A percentile compares a stretch with the other conserved stretches of the same genome.
These are phyloP conservation scores for Coleophora flavipennella DNA, from an alignment of 2,888 invertebrate species.

Conservation along the genomic window DNA sequence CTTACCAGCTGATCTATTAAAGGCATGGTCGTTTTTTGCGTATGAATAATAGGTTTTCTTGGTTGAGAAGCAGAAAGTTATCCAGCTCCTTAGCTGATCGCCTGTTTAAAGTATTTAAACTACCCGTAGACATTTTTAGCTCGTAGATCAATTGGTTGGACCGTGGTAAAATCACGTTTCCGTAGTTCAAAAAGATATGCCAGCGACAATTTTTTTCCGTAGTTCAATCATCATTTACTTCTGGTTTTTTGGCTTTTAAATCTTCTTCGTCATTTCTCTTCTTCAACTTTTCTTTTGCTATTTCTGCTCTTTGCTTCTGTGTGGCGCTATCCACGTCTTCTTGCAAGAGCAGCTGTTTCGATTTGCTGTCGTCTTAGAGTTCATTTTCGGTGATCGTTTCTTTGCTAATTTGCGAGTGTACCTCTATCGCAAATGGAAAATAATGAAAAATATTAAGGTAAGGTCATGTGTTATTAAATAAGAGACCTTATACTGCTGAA, in stretches of 20 bases:
- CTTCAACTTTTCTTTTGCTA: conserved; percentile 37
- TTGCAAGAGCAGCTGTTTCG: conserved; percentile 31
- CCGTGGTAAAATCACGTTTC: no score
- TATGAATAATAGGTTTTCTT: no score
- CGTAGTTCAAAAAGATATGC: no score
- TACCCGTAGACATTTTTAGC: no score
- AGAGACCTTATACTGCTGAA: conserved; percentile 48
- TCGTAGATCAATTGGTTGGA: no score
- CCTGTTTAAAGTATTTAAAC: no score
- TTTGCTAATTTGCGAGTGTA: conserved; percentile 61
- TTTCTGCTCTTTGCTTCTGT: conserved; percentile 31
- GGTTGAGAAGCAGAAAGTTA: no score
- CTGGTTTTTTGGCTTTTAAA: conserved; percentile 29
- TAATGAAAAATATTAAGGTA: conserved; percentile 41
- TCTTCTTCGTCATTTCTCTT: conserved; percentile 45
- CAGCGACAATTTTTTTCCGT: no score
- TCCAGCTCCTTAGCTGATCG: no score
- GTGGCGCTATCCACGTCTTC: conserved; percentile 24
- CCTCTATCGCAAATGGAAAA: conserved; percentile 63
- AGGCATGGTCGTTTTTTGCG: no score
- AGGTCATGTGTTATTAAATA: conserved; percentile 22
- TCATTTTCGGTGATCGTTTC: conserved; percentile 64
- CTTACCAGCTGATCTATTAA: no score
- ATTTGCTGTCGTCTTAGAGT: conserved; percentile 49
- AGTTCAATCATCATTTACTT: conserved; percentile 32